Base-by-base conservation (phyloP, 2,888 invertebrate genomes). In the Tipula lateralis region DNA sequence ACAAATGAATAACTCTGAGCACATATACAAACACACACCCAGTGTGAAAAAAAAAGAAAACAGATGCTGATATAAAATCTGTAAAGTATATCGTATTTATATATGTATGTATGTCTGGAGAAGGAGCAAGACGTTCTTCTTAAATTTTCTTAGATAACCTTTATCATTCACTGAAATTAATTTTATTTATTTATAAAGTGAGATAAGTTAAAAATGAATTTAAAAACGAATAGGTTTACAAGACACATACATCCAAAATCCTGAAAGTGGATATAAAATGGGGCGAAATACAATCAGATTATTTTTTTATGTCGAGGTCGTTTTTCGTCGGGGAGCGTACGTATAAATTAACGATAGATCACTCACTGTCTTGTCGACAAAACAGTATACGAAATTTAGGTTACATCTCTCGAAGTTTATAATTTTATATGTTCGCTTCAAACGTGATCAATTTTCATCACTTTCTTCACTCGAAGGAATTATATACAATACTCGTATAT, bases 31-130 rank as follows among this genome's bases (percentile, higher is more conserved):
- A 66, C 7, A n/a, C 16, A 16, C 4, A 44, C 16, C 4, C 16
- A 44, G 9, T 7, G 66, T 24, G 66, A 7, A 24, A 66, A 66
- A 66, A 66, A 24, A 66, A 24, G 7, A 24, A 66, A 66, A n/a
- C 66, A 66, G 66, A 66, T 66, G 66, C 66, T 66, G 66, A 66
- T 66, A 66, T 66, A 66, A 66, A 66, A 66, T 66, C 66, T 24
- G 66, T 66, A 66, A 66, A 66, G 24, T 66, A 66, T 12, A 66
- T 66, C 66, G 66, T 66, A 24, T 66, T 9, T 39, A 3, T 32
- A 32, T 32, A 32, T 39, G 39, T 50, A 50, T 50, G 9, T 34
- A 36, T 36, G 32, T 32, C 32, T 3, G 7, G 32, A 32, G 7
- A 66, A 66, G 19, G n/a, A n/a, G n/a, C n/a, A 24, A 66, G 24